These are phyloP conservation scores for Strix uralensis DNA, from an alignment of 2,113 vertebrate species.

Conservation along the genomic window DNA sequence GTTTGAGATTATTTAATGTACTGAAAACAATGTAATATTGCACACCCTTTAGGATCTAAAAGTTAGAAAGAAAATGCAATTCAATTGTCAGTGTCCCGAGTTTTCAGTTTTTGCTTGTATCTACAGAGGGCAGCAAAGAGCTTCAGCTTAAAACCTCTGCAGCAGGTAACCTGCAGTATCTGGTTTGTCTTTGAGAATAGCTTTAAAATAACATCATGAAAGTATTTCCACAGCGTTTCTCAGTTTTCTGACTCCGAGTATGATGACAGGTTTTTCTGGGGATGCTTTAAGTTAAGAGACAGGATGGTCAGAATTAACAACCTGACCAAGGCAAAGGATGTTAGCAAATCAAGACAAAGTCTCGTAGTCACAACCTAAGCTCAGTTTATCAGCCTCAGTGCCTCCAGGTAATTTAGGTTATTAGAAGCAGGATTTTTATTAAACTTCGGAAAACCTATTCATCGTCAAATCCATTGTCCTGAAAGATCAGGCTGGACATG, in stretches of 20 bases:
- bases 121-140: slow-evolving; percentile 79
- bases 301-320: slow-evolving; percentile 6
- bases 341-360: not conserved
- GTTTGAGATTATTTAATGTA: not conserved
- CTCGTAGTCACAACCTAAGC: not conserved
- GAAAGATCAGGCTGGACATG: not conserved
- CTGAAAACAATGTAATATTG: not conserved
- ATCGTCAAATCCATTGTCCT: not conserved
- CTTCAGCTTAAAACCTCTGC: slow-evolving; percentile 30
- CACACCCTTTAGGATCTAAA: not conserved
- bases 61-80: not conserved
- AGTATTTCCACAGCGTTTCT: not conserved
- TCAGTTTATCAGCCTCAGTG: not conserved
- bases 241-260: not conserved
- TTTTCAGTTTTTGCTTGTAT: not conserved
- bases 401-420: slow-evolving; percentile 32
- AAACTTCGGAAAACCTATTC: slow-evolving; percentile 2
- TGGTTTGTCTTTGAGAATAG: not conserved
- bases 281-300: not conserved
- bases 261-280: not conserved
- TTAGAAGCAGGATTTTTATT: slow-evolving; percentile 55
- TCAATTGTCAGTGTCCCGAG: not conserved
- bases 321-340: not conserved
- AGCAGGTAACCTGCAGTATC: not conserved
- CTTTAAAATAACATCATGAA: not conserved